A percentile compares a stretch with the other conserved stretches of the same genome.
These are phyloP conservation scores for Trachelipus rathkii DNA, from an alignment of 1,140 invertebrate species.

Conservation along the genomic window DNA sequence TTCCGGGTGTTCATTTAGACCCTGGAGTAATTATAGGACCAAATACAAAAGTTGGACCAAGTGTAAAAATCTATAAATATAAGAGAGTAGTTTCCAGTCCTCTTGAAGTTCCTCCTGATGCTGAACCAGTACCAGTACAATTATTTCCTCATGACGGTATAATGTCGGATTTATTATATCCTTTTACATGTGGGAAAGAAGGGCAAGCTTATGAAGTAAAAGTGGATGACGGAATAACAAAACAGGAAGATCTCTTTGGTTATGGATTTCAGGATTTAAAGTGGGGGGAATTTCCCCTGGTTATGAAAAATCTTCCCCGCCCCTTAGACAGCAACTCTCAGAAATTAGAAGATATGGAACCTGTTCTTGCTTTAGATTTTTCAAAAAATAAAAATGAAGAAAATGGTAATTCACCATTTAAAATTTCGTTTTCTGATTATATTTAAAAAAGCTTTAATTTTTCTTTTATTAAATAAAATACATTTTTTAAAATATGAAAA, in stretches of 20 bases:
- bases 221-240: slow-evolving; percentile 14
- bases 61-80: not conserved
- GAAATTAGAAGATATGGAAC: too few relatives aligned
- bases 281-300: not conserved
- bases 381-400: not conserved
- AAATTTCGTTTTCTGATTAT: too few relatives aligned
- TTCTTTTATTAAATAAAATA: too few relatives aligned
- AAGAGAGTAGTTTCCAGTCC: not conserved
- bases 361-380: not conserved
- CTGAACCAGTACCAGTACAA: not conserved
- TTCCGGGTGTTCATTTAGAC: slow-evolving; percentile 53
- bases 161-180: not conserved
- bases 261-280: not conserved
- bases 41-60: slow-evolving; percentile 1
- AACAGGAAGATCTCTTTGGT: not conserved
- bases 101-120: too few relatives aligned
- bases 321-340: too few relatives aligned
- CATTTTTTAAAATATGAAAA: too few relatives aligned
- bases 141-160: too few relatives aligned
- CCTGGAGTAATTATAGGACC: slow-evolving; percentile 56
- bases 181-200: slow-evolving; percentile 18
- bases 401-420: not conserved
- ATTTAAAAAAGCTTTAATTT: too few relatives aligned
- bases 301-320: too few relatives aligned
- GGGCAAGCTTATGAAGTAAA: slow-evolving; percentile 23